A percentile compares a stretch with the other conserved stretches of the same genome.
Conservation (phyloP, 92 coral and sea anemone genomes). For the Epizoanthus scotinus region DNA sequence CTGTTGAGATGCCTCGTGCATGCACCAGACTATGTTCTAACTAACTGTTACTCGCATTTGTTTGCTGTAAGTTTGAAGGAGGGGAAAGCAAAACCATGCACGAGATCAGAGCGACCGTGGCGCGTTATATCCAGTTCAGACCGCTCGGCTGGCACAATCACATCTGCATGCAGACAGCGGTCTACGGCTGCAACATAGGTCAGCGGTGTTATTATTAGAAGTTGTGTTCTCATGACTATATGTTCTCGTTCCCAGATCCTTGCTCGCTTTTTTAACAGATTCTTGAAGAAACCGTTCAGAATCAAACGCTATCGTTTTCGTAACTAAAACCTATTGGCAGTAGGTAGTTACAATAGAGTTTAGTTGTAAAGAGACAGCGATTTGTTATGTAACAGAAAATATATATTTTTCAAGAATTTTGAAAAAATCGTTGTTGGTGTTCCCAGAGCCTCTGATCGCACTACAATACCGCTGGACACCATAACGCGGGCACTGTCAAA, state of each 20-base stretch:
- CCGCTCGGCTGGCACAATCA: constrained; percentile 2
- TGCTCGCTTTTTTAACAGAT: too few species aligned
- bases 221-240: neutral
- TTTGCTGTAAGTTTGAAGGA: neutral
- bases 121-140: constrained; percentile 1
- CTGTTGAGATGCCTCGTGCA: neutral
- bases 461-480: too few species aligned
- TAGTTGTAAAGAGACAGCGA: too few species aligned
- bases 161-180: constrained; percentile 13
- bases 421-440: too few species aligned
- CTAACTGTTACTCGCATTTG: neutral
- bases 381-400: too few species aligned
- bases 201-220: neutral
- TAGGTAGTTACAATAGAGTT: too few species aligned
- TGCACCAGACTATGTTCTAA: neutral
- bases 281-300: too few species aligned
- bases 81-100: neutral
- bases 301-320: too few species aligned
- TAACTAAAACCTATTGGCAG: too few species aligned
- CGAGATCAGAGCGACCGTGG: neutral
- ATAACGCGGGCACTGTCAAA: too few species aligned
- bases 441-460: too few species aligned
- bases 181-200: constrained; percentile 3
- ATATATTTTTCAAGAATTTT: too few species aligned
- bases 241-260: neutral